These are phyloP conservation scores for Odobenus rosmarus DNA, from an alignment of 2,113 vertebrate species.

Conservation along the genomic window DNA sequence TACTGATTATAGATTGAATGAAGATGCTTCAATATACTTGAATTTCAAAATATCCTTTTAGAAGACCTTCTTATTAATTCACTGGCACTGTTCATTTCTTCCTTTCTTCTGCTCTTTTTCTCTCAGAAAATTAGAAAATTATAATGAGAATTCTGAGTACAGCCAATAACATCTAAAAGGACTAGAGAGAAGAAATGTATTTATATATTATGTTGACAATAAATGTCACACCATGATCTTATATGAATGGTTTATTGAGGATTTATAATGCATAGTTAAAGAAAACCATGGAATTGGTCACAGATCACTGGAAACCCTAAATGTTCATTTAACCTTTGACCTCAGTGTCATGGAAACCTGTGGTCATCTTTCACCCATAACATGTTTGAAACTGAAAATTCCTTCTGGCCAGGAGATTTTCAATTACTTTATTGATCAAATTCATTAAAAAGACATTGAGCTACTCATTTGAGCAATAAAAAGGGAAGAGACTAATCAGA, in stretches of 20 bases:
- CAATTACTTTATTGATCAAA: constrained; percentile 87
- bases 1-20: constrained; percentile 79
- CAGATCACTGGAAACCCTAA: constrained; percentile 87
- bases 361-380: constrained; percentile 84
- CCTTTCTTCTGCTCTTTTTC: not conserved
- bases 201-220: constrained; percentile 3
- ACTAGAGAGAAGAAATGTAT: not conserved
- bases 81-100: not conserved
- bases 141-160: not conserved
- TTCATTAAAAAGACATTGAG: constrained; percentile 85
- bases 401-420: constrained; percentile 84
- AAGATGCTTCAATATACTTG: constrained; percentile 68
- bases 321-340: constrained; percentile 89
- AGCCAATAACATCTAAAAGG: not conserved
- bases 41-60: constrained; percentile 82
- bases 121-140: not conserved
- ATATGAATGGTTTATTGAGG: constrained; percentile 73
- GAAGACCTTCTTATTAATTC: constrained; percentile 72
- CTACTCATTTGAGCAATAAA: constrained; percentile 84
- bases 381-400: constrained; percentile 84
- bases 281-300: constrained; percentile 82
- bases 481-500: constrained; percentile 76
- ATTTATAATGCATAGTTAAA: constrained; percentile 82
- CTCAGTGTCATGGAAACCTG: constrained; percentile 84
- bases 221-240: constrained; percentile 12